A percentile compares a stretch with the other conserved stretches of the same genome.
Conservation (phyloP, 2,888 invertebrate genomes). For the Drosophila silvestris region DNA sequence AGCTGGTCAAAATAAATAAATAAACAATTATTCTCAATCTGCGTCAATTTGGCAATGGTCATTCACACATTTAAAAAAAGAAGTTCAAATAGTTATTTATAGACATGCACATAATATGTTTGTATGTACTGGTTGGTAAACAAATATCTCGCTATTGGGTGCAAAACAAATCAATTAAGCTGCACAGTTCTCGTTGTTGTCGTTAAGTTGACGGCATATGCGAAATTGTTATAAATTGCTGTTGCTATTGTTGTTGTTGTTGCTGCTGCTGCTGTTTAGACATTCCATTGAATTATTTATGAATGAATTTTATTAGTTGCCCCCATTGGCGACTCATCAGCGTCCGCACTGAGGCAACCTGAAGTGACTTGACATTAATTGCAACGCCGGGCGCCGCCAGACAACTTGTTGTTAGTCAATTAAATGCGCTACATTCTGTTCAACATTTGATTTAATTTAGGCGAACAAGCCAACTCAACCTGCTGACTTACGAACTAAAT, state of each 20-base stretch:
- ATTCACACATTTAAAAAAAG: slow-evolving; percentile 51
- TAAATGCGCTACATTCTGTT: slow-evolving; percentile 73
- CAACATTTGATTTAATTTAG: slow-evolving; percentile 74
- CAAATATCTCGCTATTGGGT: slow-evolving; percentile 59
- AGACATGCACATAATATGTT: slow-evolving; percentile 1
- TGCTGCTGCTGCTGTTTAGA: slow-evolving; percentile 40
- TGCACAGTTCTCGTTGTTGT: slow-evolving; percentile 45
- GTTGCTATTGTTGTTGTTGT: slow-evolving; percentile 54
- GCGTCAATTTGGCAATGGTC: slow-evolving; percentile 67
- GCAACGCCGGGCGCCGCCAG: slow-evolving; percentile 46
- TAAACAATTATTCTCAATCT: slow-evolving; percentile 68
- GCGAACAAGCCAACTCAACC: slow-evolving; percentile 13
- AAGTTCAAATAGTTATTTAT: slow-evolving; percentile 30
- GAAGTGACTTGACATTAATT: slow-evolving; percentile 75
- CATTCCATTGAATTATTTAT: slow-evolving; percentile 80
- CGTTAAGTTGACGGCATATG: slow-evolving; percentile 63
- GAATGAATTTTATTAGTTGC: slow-evolving; percentile 82
- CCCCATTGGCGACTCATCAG: slow-evolving; percentile 80
- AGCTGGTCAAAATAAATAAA: slow-evolving; percentile 1
- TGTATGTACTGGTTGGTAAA: slow-evolving; percentile 29
- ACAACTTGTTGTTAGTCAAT: slow-evolving; percentile 64
- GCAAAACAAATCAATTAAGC: slow-evolving; percentile 79
- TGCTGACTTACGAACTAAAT: slow-evolving; percentile 10
- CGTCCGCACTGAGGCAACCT: slow-evolving; percentile 62
- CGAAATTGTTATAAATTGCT: slow-evolving; percentile 79